Evolutionary conservation across 1,140 invertebrate genomes (phyloP), one percentile per base, ranked within the genome.

Genomic region (Chelonus insularis): DNA sequence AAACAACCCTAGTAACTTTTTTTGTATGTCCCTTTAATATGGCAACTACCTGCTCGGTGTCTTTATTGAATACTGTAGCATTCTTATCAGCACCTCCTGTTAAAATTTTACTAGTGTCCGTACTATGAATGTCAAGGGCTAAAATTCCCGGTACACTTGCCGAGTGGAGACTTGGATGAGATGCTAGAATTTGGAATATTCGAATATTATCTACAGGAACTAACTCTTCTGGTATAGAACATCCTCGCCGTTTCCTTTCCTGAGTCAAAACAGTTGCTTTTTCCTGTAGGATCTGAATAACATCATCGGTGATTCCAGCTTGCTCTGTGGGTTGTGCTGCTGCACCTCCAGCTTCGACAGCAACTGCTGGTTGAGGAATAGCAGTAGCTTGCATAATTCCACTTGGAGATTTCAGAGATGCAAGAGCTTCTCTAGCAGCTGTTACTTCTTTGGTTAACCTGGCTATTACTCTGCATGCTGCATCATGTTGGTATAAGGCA

Each of bases 11-110:
- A 20, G 94, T 55, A 37, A 81, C 78, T 68, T 80, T 91, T 70
- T 91, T 98, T 81, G 90, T 98, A 88, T 84, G 93, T 71, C 87
- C 96, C 84, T 99, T 96, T 0, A 99, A 85, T 67, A 96, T 95
- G 47, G 95, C 93, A 66, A 99, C 93, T 47, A 99, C 89, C 84
- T 98, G 96, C 79, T 99, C 96, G 1, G 92, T 97, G 74, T 97
- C 94, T 83, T 97, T 97, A 82, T 99, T 98, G 74, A 99, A 99
- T 21, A 99, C 93, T 14, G 95, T 95, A 1, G 97, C 96, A 85
- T 94, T 96, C 76, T 96, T 95, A 80, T 99, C 98, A 77, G 96
- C 96, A 60, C 98, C 98, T 56, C 97, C 97, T 25, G 95, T 95
- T 69, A 97, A 84, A 68, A 99, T 91, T 77, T 94, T 95, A 71